Conservation (phyloP, 2,888 invertebrate species). For the Macrophya annulata region DNA sequence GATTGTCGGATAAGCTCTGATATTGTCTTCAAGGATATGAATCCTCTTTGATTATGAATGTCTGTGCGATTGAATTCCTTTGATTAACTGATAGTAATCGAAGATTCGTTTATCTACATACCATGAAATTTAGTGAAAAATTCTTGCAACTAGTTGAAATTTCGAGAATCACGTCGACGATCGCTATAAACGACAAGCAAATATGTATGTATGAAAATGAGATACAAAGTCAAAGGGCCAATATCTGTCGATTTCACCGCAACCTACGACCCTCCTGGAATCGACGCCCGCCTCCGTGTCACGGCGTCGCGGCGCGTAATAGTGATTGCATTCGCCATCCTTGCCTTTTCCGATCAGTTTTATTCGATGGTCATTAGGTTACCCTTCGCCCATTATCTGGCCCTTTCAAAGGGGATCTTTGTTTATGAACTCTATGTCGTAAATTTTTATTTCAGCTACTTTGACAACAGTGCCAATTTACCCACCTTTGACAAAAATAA, state of each 20-base stretch:
- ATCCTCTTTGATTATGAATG: no score
- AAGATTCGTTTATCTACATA: neutral
- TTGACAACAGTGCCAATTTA: conserved; percentile 34
- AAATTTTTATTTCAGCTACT: conserved; percentile 41
- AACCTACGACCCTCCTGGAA: conserved; percentile 66
- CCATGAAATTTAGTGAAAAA: neutral
- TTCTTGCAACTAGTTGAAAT: neutral
- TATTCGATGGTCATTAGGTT: conserved; percentile 58
- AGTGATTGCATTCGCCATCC: conserved; percentile 59
- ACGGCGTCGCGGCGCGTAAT: conserved; percentile 57
- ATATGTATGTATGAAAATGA: conserved; percentile 72
- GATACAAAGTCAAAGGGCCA: conserved; percentile 68
- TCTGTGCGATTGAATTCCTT: neutral
- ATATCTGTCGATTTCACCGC: conserved; percentile 72
- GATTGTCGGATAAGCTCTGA: neutral
- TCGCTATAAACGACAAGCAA: conserved; percentile 56
- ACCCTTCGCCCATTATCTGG: conserved; percentile 50
- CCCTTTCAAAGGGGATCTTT: conserved; percentile 48
- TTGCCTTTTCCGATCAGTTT: conserved; percentile 56
- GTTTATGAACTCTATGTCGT: conserved; percentile 52
- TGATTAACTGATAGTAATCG: neutral
- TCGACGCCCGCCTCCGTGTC: conserved; percentile 37
- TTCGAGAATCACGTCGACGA: conserved; percentile 20
- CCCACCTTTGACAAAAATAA: neutral
- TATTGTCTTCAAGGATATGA: neutral